Evolutionary conservation across 2,113 vertebrate species (phyloP), one percentile per base, ranked within the genome.

Genomic region (Eulacestoma nigropectus): DNA sequence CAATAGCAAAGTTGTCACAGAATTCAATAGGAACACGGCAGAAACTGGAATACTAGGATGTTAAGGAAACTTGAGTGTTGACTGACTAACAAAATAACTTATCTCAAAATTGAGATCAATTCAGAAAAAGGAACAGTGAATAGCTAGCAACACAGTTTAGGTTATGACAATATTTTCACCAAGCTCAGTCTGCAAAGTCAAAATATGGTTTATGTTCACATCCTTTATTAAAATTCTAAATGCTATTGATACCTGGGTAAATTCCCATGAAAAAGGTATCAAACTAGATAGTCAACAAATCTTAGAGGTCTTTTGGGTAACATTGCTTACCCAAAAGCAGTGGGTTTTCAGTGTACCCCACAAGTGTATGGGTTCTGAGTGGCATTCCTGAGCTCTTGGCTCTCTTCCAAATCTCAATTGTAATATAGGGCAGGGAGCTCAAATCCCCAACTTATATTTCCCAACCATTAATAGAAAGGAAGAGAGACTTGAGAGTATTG

Each of bases 271-370:
- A 70, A 19, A 63, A n/a, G 16, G 25, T 41, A 26, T 81, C 32
- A 64, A 42, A 64, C 44, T 72, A 50, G n/a, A 18, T 16, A 76
- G 42, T 33, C 21, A 64, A 37, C 30, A 50, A 60, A 27, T 53
- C 22, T 49, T 52, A 49, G 12, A 32, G 3, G 27, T 35, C 41
- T 74, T 91, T 37, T 41, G 7, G 6, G 30, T 42, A 72, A 29
- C 1, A 8, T 7, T 1, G 0, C 33, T 69, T 60, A 46, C 33
- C 39, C 33, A 77, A 46, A 60, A 53, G 12, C 0, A 0, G 19
- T 46, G 42, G 39, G 10, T 16, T 87, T 37, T 33, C 33, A 6
- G 16, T 53, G 23, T 39, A 62, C 19, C 33, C 10, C 8, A 13
- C 27, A 77, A 37, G 13, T 21, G 3, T 39, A 8, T 44, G 32